phyloP scores from a whole-genome alignment of 2,113 vertebrate species.

The Typhlomys cinereus region DNA sequence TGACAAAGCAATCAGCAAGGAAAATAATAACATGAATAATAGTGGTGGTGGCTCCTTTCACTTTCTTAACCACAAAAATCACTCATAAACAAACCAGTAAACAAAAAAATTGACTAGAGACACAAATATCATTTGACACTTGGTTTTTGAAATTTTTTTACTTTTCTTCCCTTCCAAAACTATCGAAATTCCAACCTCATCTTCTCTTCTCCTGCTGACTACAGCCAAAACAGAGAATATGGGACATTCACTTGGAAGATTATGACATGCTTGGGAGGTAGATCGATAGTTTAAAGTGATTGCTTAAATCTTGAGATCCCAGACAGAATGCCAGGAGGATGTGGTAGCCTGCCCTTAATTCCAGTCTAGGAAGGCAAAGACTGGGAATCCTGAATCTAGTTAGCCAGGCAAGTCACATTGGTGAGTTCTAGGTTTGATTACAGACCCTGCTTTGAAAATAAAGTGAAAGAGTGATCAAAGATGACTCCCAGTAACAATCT shows the following conservation, averaged over 20 bases:
- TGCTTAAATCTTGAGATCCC: no score
- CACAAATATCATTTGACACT: neutral
- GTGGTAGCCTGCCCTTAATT: no score
- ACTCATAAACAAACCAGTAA: neutral
- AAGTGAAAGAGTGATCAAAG: no score
- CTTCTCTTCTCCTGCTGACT: neutral
- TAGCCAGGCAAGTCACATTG: no score
- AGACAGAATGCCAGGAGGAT: no score
- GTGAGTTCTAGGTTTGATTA: no score
- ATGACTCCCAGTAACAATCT: no score
- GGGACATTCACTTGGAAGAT: constrained; percentile 26
- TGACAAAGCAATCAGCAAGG: constrained; percentile 31
- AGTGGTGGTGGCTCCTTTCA: neutral
- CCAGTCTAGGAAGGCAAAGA: no score
- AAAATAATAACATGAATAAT: constrained; percentile 12
- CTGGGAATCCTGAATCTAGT: no score
- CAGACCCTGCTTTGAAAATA: no score
- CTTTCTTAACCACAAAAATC: constrained; percentile 16
- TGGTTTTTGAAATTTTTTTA: constrained; percentile 29
- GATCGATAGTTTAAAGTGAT: no score
- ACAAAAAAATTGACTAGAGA: neutral
- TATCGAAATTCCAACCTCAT: neutral
- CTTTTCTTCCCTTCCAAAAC: neutral
- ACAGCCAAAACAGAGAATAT: neutral
- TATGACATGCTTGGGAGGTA: no score